Evolutionary conservation across 2,888 invertebrate species (phyloP), one percentile per base, ranked within the genome.

Genomic region (Dichetophora obliterata): DNA sequence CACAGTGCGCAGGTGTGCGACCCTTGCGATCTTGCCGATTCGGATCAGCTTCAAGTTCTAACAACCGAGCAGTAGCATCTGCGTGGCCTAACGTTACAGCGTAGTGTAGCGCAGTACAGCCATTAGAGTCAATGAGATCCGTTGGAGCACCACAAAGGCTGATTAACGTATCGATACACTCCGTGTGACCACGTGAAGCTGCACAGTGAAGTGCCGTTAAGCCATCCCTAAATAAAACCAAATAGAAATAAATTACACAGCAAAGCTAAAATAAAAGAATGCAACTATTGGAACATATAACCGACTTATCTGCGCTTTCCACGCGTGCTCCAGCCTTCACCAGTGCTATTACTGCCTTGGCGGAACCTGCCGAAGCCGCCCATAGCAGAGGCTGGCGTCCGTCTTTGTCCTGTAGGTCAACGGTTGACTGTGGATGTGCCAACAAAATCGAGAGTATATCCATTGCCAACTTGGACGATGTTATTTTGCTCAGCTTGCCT

Each of bases 301-400:
- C 85, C 81, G 80, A 90, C 92, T 96, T 95, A 88, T 98, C 98
- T 57, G 94, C 91, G 54, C 95, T 93, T 85, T 95, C 94, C 4
- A 96, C 94, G 73, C 93, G 92, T 0, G 96, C 95, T 1, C 97
- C 97, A 0, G 95, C 95, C 86, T 96, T 95, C 19, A 97, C 93
- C 77, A 99, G 90, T 0, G 96, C 94, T 68, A 96, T 91, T 75
- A 98, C 94, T 0, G 98, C 98, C 81, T 97, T 96, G 0, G 95
- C 94, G 54, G 97, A 97, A 5, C 98, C 99, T 27, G 98, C 97
- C 81, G 98, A 98, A 0, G 98, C 97, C 0, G 99, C 98, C 99
- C 99, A 99, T 14, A 99, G 90, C 73, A 99, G 91, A 0, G 99
- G 98, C 83, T 97, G 97, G 9, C 99, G 91, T 0, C 97, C 96